phyloP scores from a whole-genome alignment of 2,797 vertebrate genomes.

The Morelia viridis region DNA sequence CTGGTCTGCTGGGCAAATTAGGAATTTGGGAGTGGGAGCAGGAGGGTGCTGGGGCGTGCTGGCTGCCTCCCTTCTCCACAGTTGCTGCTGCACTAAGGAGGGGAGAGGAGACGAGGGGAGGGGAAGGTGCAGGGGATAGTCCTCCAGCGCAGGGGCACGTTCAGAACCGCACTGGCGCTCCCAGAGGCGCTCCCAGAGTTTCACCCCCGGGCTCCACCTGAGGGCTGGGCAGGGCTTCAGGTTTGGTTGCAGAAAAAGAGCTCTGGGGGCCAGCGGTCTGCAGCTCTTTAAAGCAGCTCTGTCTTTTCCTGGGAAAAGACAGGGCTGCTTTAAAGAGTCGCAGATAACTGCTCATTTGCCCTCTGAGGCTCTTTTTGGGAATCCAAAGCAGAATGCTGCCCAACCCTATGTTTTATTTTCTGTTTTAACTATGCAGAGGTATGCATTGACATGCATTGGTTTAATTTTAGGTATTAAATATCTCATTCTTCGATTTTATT shows the following conservation, averaged over 20 bases:
- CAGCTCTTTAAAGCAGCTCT: not conserved
- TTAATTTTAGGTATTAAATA: too few species aligned
- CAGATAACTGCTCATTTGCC: not conserved
- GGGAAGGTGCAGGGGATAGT: not conserved
- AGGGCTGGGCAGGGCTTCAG: not conserved
- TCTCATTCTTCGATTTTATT: too few species aligned
- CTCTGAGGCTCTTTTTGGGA: not conserved
- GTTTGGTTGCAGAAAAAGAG: not conserved
- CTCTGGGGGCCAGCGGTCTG: not conserved
- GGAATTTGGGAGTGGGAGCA: not conserved
- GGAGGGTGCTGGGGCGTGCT: accelerated
- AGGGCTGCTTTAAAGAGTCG: not conserved
- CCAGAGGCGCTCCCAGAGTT: too few species aligned
- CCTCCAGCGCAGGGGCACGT: not conserved
- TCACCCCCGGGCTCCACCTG: not conserved
- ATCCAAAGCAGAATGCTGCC: not conserved
- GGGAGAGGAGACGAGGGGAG: too few species aligned
- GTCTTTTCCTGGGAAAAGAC: not conserved
- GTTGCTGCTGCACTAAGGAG: not conserved
- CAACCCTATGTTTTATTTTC: too few species aligned
- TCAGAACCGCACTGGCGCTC: not conserved
- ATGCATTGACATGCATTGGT: too few species aligned
- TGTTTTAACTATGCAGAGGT: too few species aligned
- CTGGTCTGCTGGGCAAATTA: not conserved
- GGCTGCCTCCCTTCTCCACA: not conserved